Base-by-base conservation (phyloP, 2,888 invertebrate genomes). In the Temnothorax ravouxi region DNA sequence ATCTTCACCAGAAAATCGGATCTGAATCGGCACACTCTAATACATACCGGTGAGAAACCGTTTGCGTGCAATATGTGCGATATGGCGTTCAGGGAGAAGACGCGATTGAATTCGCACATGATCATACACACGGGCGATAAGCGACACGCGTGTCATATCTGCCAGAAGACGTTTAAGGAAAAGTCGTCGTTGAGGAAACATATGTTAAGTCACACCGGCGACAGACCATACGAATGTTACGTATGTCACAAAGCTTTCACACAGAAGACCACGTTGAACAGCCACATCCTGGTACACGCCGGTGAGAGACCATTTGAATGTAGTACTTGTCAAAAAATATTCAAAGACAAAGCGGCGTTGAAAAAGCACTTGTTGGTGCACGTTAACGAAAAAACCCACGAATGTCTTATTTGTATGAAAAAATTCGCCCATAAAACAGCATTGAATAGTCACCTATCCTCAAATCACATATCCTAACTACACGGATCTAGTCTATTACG, bases 1-100 rank as follows among this genome's bases (percentile, higher is more conserved):
- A 94, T 94, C 61, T 94, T 94, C 75, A 94, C 94, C 0, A 89
- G 94, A 1, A 94, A 94, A 44, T 94, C 94, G 2, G 94, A 94
- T 88, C 86, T 94, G 15, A 94, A 94, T 79, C 91, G 94, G 79
- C 94, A 94, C 64, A 93, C 93, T 9, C 77, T 94, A 4, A 94
- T 94, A 84, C 94, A 94, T 41, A 94, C 94, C 0, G 94, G 94
- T 1, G 94, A 94, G 69, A 94, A 94, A 76, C 94, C 94, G 0
- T 94, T 92, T 56, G 94, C 93, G 18, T 94, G 94, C 86, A 92
- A 93, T 69, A 83, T 92, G 11, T 94, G 94, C 84, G 92, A 94
- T 13, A 94, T 94, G 94, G 94, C 94, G 5, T 94, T 94, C 84
- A 88, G 94, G 67, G 94, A 94, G 82, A 93, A 93, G 83, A 93